Percentiles rank a stretch among this genome's conserved stretches.
phyloP scores from a whole-genome alignment of 2,888 invertebrate genomes.

The Serrognathus titanus region DNA sequence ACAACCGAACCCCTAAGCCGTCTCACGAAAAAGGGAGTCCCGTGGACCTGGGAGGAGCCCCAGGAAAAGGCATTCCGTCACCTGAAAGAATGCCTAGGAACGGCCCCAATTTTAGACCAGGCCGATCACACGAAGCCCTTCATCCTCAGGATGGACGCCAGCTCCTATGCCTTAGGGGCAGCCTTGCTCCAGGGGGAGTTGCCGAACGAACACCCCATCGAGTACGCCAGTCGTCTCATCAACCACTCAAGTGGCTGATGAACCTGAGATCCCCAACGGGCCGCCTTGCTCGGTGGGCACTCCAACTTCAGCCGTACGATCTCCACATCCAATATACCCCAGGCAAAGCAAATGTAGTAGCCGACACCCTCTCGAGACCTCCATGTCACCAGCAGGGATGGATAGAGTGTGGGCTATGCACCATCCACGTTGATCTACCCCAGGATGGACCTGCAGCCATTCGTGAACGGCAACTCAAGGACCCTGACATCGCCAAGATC shows the following conservation, averaged over 20 bases:
- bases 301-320: slow-evolving; percentile 41
- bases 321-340: slow-evolving; percentile 30
- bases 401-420: background rate
- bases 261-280: slow-evolving; percentile 41
- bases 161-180: slow-evolving; percentile 27
- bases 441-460: background rate
- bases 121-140: no score
- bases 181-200: slow-evolving; percentile 26
- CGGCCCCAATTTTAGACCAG: no score
- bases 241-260: slow-evolving; percentile 44
- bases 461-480: slow-evolving; percentile 17
- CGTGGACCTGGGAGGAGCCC: no score
- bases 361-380: slow-evolving; percentile 16
- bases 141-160: slow-evolving; percentile 30
- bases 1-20: no score
- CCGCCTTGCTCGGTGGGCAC: slow-evolving; percentile 45
- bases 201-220: slow-evolving; percentile 24
- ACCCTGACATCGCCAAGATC: slow-evolving; percentile 21
- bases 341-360: slow-evolving; percentile 15
- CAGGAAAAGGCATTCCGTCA: no score
- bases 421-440: background rate
- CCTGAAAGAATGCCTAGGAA: no score
- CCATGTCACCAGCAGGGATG: background rate
- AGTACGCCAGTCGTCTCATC: slow-evolving; percentile 30
- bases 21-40: background rate